Evolutionary conservation across 1,140 invertebrate species (phyloP).

Genomic region (Drosophila mayri): DNA sequence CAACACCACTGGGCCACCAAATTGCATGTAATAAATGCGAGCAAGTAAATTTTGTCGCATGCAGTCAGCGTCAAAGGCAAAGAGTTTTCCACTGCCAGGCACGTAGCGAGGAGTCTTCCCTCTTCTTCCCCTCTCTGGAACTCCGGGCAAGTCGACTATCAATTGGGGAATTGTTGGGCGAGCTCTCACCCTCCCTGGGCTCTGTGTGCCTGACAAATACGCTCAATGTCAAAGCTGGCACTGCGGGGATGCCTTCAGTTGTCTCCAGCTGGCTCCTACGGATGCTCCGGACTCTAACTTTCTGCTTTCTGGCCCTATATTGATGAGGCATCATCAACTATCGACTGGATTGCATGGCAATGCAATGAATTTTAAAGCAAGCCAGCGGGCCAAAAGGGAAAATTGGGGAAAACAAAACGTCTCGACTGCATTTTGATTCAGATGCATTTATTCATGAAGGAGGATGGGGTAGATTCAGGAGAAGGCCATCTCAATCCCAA

Average conservation of each 20-base stretch:
- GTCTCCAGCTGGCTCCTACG: slow-evolving; percentile 13
- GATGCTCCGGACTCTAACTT: slow-evolving; percentile 8
- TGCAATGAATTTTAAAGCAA: slow-evolving; percentile 70
- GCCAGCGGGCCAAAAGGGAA: slow-evolving; percentile 23
- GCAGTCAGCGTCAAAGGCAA: slow-evolving; percentile 55
- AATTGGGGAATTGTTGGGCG: slow-evolving; percentile 66
- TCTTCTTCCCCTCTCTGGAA: background rate
- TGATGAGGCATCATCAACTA: slow-evolving; percentile 70
- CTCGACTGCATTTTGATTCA: slow-evolving; percentile 58
- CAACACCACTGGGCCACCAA: slow-evolving; percentile 60
- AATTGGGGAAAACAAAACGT: slow-evolving; percentile 28
- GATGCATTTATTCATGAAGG: slow-evolving; percentile 51
- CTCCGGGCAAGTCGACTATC: slow-evolving; percentile 43
- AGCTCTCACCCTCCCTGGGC: background rate
- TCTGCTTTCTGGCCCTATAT: slow-evolving; percentile 57
- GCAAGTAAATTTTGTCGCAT: slow-evolving; percentile 67
- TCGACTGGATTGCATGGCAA: slow-evolving; percentile 60
- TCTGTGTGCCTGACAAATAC: slow-evolving; percentile 68
- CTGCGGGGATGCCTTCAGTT: slow-evolving; percentile 27
- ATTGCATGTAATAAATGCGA: slow-evolving; percentile 77
- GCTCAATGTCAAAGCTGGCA: slow-evolving; percentile 56
- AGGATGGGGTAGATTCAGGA: background rate
- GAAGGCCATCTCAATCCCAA: slow-evolving; percentile 8
- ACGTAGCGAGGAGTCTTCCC: slow-evolving; percentile 38
- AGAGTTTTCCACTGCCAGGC: slow-evolving; percentile 32